Evolutionary conservation across 2,113 vertebrate genomes (phyloP).

Genomic region (Neogobius melanostomus): DNA sequence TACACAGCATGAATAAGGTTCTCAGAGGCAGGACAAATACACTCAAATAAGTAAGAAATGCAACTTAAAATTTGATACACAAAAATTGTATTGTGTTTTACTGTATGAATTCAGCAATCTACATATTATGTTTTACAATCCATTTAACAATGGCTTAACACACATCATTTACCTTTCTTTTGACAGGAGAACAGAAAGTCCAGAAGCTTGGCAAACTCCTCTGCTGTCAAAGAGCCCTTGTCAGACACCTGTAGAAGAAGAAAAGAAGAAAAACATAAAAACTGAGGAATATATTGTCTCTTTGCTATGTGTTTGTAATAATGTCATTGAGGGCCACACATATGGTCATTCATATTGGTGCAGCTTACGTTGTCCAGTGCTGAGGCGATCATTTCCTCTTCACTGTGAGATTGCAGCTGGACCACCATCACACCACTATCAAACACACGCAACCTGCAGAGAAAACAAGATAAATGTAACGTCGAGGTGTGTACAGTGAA

Average conservation of each 20-base stretch:
- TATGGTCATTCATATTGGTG: conserved; percentile 11
- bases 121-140: background rate
- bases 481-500: background rate
- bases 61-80: background rate
- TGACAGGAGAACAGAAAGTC: conserved; percentile 95
- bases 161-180: conserved; percentile 86
- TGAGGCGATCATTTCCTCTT: conserved; percentile 97
- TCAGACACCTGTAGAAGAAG: conserved; percentile 85
- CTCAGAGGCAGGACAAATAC: background rate
- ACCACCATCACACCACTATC: conserved; percentile 99
- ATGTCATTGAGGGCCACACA: conserved; percentile 15
- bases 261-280: background rate
- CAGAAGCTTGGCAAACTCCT: conserved; percentile 95
- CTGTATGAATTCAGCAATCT: background rate
- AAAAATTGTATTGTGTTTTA: background rate
- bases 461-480: conserved; percentile 21
- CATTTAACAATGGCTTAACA: background rate
- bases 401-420: conserved; percentile 95
- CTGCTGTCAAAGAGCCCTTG: conserved; percentile 94
- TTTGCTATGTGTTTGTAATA: conserved; percentile 2
- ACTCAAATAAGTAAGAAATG: background rate
- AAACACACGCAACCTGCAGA: conserved; percentile 89
- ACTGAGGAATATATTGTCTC: background rate
- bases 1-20: background rate
- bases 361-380: conserved; percentile 89